Conservation (phyloP, 2,797 vertebrate species). For the Cephalopachus bancanus region DNA sequence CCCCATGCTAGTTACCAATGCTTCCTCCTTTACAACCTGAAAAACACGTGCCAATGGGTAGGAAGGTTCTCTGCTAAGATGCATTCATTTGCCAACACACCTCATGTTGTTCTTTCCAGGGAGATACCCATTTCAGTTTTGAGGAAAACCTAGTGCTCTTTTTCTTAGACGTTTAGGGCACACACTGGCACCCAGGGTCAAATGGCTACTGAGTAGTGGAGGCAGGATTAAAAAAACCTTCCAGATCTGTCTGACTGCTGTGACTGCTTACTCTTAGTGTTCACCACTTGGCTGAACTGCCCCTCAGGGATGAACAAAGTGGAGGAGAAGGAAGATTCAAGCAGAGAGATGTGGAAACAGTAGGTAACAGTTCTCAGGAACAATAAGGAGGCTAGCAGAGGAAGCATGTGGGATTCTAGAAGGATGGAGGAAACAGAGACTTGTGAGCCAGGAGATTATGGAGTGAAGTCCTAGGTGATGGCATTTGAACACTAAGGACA, state of each 20-base stretch:
- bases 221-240: not conserved
- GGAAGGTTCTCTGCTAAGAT: not conserved
- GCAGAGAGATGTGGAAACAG: not conserved
- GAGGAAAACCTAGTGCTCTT: not conserved
- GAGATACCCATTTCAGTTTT: not conserved
- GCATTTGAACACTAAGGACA: not conserved
- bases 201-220: not conserved
- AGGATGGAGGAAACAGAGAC: not conserved
- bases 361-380: not conserved
- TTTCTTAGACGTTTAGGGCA: not conserved
- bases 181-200: not conserved
- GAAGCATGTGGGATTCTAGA: not conserved
- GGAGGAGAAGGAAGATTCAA: not conserved
- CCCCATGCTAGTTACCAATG: not conserved
- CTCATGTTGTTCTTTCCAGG: not conserved
- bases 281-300: not conserved
- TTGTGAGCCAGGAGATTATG: not conserved
- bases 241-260: not conserved
- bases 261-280: not conserved
- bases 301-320: not conserved
- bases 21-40: constrained; percentile 3
- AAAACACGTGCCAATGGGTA: not conserved
- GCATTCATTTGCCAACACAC: not conserved
- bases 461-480: not conserved
- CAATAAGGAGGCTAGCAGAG: not conserved